Evolutionary conservation across 2,797 vertebrate genomes (phyloP), one percentile per base, ranked within the genome.

Genomic region (Tamandua tetradactyla): DNA sequence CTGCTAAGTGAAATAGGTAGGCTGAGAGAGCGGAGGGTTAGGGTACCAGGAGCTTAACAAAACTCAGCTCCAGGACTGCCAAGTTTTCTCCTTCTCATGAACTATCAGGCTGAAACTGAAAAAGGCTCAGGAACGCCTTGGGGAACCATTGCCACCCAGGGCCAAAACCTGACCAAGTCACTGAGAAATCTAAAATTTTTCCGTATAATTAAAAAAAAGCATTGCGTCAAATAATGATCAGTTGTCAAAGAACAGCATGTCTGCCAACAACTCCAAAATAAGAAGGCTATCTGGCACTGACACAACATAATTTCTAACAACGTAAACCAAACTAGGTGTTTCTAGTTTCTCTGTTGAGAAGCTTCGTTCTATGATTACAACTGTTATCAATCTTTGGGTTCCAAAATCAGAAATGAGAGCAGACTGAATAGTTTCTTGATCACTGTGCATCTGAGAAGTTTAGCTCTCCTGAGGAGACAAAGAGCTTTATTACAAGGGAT

Each of bases 141-240:
- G n/a, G n/a, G n/a, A n/a, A n/a, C n/a, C 20, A 30, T 23, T 30
- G 14, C 3, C 17, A 27, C 13, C 32, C 15, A n/a, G 0, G 2
- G 75, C 79, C 74, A 62, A 61, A n/a, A 37, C 49, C 37, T 1
- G 13, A 75, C 4, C 8, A 11, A 47, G 23, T 27, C 59, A 3
- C 23, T 0, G 12, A 8, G 13, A 66, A 32, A 84, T 15, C 22
- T 7, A 83, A 14, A 47, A 72, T 6, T 11, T 18, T 71, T 52
- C 55, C 59, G 68, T 17, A 49, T 15, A 8, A 25, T 4, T 18
- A 3, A 59, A 64, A 69, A 93, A 55, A 42, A 66, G 14, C 14
- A 23, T 40, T 17, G 62, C 17, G 61, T 57, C 55, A 52, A 87
- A 49, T 3, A 47, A 59, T 0, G 42, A 18, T 64, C 17, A 12